A percentile compares a stretch with the other conserved stretches of the same genome.
phyloP scores from a whole-genome alignment of 2,113 vertebrate species.

The Aphelocoma coerulescens region DNA sequence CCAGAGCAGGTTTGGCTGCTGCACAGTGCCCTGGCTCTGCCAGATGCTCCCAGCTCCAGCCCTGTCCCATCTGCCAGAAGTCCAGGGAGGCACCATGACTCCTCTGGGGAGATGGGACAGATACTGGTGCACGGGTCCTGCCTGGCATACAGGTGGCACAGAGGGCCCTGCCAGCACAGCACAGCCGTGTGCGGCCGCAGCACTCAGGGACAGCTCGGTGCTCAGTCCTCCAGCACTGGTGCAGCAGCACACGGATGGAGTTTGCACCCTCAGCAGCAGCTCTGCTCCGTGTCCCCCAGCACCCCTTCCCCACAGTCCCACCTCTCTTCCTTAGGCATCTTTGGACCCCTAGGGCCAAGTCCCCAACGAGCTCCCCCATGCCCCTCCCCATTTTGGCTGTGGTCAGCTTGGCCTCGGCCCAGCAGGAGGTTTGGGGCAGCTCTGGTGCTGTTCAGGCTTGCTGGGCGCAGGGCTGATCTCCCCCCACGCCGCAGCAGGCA shows the following conservation, averaged over 20 bases:
- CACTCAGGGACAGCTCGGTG: fast-evolving
- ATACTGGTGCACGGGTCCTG: fast-evolving
- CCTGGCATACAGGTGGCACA: fast-evolving
- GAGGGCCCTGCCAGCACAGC: neutral
- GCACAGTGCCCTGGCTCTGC: neutral
- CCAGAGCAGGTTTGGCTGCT: neutral
- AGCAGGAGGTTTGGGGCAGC: neutral
- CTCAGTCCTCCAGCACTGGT: neutral
- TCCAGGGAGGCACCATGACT: neutral
- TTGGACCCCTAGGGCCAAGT: neutral
- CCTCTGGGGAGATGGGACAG: neutral
- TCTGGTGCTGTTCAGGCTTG: neutral
- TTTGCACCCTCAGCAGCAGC: neutral
- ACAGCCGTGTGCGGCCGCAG: fast-evolving
- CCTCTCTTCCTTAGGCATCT: too few relatives aligned
- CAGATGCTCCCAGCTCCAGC: neutral
- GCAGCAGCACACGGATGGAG: fast-evolving
- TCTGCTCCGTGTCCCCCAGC: neutral
- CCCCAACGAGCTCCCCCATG: fast-evolving
- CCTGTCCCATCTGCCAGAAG: neutral
- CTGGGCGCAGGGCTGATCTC: neutral
- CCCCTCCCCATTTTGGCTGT: neutral
- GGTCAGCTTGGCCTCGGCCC: neutral
- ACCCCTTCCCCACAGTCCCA: fast-evolving
- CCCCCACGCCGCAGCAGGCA: neutral